Evolutionary conservation across 2,888 invertebrate genomes (phyloP).

Genomic region (Aspidiotus destructor): DNA sequence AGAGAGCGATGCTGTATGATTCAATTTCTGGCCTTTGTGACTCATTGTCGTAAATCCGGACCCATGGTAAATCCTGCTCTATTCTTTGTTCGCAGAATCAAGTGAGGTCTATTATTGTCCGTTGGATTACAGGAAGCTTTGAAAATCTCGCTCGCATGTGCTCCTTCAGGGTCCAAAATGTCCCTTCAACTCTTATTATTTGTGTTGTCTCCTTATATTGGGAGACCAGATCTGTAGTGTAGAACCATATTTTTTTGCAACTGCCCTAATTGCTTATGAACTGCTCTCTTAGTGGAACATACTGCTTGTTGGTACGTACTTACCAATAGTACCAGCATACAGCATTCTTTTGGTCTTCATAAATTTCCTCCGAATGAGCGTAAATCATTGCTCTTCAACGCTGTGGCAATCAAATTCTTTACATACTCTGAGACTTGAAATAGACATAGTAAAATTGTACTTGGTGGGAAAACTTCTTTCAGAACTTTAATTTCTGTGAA

Average conservation of each 20-base stretch:
- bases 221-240: neutral
- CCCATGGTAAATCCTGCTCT: neutral
- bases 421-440: neutral
- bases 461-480: neutral
- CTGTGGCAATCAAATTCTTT: neutral
- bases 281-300: neutral
- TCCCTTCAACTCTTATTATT: neutral
- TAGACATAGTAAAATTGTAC: slow-evolving; percentile 1
- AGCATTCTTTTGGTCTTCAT: neutral
- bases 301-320: neutral
- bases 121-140: neutral
- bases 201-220: neutral
- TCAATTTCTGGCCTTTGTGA: neutral
- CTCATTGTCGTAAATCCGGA: neutral
- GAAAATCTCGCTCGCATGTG: neutral
- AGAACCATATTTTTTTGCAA: neutral
- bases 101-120: neutral
- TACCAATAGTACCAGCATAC: neutral
- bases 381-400: neutral
- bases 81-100: neutral
- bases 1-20: neutral
- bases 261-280: slow-evolving; percentile 1
- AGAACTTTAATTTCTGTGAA: neutral
- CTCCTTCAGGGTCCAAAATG: neutral
- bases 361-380: slow-evolving; percentile 2